A percentile compares a stretch with the other conserved stretches of the same genome.
Evolutionary conservation across 2,797 vertebrate species (phyloP).

Genomic region (Pantherophis alleghaniensis): DNA sequence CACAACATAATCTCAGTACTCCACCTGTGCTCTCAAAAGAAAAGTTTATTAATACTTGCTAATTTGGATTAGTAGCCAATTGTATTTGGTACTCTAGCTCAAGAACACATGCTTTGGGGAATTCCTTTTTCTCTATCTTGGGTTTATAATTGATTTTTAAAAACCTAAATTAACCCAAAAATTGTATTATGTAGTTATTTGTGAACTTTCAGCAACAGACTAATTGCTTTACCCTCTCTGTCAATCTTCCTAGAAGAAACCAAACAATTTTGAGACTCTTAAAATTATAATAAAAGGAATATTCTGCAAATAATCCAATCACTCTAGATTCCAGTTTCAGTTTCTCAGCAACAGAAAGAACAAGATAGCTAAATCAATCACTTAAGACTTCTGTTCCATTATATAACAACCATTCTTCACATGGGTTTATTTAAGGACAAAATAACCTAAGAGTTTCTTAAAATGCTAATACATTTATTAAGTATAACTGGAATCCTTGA

Average conservation of each 20-base stretch:
- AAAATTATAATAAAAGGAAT: not conserved
- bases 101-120: not conserved
- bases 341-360: not conserved
- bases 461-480: not conserved
- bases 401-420: not conserved
- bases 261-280: not conserved
- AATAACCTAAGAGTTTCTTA: not conserved
- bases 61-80: not conserved
- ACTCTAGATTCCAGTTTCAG: not conserved
- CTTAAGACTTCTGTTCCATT: not conserved
- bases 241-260: not conserved
- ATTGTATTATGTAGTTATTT: not conserved
- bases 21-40: not conserved
- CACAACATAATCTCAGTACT: not conserved
- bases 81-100: not conserved
- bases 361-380: not conserved
- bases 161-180: not conserved
- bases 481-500: not conserved
- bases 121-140: not conserved
- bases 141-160: not conserved
- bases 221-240: not conserved
- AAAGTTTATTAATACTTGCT: not conserved
- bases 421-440: not conserved
- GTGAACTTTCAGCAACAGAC: not conserved
- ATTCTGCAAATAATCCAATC: not conserved